Base-by-base conservation (phyloP, 1,140 invertebrate genomes). In the Drosophila miranda region DNA sequence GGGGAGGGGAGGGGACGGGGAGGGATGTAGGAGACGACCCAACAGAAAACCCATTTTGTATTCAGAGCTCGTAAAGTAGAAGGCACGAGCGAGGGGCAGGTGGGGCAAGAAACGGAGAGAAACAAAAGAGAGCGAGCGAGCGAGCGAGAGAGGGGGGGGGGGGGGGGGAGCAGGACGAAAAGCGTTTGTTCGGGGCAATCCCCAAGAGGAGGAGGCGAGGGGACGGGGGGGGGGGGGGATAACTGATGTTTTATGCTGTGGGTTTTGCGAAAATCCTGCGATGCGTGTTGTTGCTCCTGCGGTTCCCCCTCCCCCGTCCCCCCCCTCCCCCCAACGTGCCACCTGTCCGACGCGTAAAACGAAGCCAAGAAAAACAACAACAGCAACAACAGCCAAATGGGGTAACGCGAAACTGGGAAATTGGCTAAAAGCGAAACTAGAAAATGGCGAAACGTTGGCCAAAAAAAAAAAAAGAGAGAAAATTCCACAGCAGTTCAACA, bases 21-120 rank as follows among this genome's bases (percentile, higher is more conserved):
- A n/a, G 23, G 16, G 52, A 51, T 19, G 52, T 54, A 30, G 21
- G 30, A 28, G 19, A 23, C 34, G 34, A 38, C 34, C 34, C 34
- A 51, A 43, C 78, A 50, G 75, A 75, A 81, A 86, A 86, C 82
- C 78, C 77, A 86, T 86, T 86, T 86, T 66, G 82, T 87, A 86
- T 86, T 86, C 82, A 81, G 81, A 87, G 81, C 81, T 86, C 81
- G 81, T 84, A 84, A 84, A 86, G 82, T 66, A 61, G 77, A 86
- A 73, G 66, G 54, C 42, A 34, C 30, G 30, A 34, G 30, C 9
- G 30, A 34, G 30, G 8, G 8, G 30, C 34, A 38, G 34, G 34
- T 4, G 34, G 75, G 54, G 59, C 55, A 58, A 30, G 26, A 66
- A 68, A 52, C 58, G 73, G 19, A 56, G 58, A 55, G 58, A 55